Evolutionary conservation across 2,113 vertebrate genomes (phyloP).

Genomic region (Eleginops maclovinus): DNA sequence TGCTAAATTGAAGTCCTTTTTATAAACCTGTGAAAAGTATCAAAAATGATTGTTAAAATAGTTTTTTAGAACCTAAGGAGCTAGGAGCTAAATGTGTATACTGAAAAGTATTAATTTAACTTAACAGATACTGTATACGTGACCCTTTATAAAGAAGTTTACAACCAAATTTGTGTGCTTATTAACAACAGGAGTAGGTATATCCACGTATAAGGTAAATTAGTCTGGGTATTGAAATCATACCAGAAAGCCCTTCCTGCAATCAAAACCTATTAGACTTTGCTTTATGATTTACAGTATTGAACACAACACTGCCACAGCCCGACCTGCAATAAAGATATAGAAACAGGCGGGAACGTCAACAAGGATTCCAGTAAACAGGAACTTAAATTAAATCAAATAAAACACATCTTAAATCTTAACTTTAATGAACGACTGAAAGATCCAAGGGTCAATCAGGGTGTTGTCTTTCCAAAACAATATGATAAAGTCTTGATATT

Average conservation of each 20-base stretch:
- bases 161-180: neutral
- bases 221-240: neutral
- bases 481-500: constrained; percentile 10
- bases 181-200: neutral
- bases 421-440: neutral
- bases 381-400: neutral
- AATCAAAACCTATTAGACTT: constrained; percentile 72
- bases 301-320: neutral
- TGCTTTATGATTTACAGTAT: constrained; percentile 68
- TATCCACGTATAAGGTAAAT: neutral
- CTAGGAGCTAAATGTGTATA: too few relatives aligned
- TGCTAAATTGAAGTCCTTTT: too few relatives aligned
- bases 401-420: neutral
- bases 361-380: constrained; percentile 50
- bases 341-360: constrained; percentile 10
- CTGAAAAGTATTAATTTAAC: neutral
- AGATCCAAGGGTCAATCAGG: neutral
- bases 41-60: too few relatives aligned
- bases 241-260: neutral
- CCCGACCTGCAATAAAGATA: constrained; percentile 7
- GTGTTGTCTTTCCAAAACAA: constrained; percentile 15
- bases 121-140: neutral
- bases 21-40: too few relatives aligned
- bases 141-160: neutral
- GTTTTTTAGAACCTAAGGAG: neutral